Percentiles rank a stretch among this genome's conserved stretches.
Evolutionary conservation across 1,140 invertebrate species (phyloP).

Genomic region (Galleria mellonella): DNA sequence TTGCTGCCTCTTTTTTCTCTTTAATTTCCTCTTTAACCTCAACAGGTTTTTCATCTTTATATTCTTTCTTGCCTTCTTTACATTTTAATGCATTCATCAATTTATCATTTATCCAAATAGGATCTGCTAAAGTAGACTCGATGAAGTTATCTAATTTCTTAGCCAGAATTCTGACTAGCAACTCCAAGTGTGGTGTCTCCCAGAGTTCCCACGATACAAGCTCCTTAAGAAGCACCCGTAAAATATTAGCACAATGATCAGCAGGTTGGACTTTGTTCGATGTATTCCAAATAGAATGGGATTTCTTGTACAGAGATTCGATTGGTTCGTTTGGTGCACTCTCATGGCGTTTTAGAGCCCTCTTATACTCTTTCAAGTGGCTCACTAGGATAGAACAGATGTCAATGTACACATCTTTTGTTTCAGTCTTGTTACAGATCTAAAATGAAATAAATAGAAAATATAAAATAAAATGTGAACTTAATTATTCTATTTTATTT

Average conservation of each 20-base stretch:
- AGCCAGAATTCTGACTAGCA: conserved; percentile 77
- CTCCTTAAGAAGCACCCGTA: conserved; percentile 76
- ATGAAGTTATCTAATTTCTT: conserved; percentile 74
- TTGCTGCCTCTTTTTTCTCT: background rate
- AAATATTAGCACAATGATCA: conserved; percentile 76
- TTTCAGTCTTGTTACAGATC: conserved; percentile 66
- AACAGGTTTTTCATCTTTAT: conserved; percentile 11
- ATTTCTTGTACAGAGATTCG: conserved; percentile 49
- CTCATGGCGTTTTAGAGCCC: conserved; percentile 67
- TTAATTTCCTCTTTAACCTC: conserved; percentile 9
- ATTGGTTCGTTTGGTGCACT: conserved; percentile 41
- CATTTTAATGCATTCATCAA: conserved; percentile 37
- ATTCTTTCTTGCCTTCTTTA: conserved; percentile 10
- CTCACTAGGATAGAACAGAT: conserved; percentile 65
- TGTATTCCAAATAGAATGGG: conserved; percentile 42
- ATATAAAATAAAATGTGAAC: conserved; percentile 6
- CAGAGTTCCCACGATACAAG: conserved; percentile 80
- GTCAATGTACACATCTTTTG: conserved; percentile 62
- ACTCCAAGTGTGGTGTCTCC: conserved; percentile 78
- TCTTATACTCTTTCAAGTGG: conserved; percentile 75
- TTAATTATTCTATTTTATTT: too few species aligned
- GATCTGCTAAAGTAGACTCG: conserved; percentile 63
- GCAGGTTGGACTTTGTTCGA: conserved; percentile 59
- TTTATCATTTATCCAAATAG: conserved; percentile 74
- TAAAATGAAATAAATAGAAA: too few species aligned